Evolutionary conservation across 2,113 vertebrate genomes (phyloP).

Genomic region (Bagarius yarrelli): DNA sequence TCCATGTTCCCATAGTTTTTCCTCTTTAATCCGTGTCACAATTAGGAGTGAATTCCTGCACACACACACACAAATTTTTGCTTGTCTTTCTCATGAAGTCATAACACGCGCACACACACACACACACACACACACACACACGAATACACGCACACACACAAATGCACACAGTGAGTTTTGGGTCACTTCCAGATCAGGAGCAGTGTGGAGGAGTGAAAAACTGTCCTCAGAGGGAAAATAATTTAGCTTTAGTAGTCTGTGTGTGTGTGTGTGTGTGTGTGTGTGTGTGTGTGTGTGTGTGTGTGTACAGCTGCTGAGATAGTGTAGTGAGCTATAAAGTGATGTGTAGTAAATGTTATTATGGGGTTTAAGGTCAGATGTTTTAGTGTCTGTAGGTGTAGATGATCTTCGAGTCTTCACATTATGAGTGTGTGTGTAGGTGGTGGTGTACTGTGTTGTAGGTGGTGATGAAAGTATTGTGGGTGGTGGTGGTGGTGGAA

Average conservation of each 20-base stretch:
- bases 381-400: too few relatives aligned
- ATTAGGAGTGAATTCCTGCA: slow-evolving; percentile 78
- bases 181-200: slow-evolving; percentile 1
- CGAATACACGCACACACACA: not conserved
- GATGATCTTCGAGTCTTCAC: too few relatives aligned
- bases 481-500: too few relatives aligned
- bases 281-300: not conserved
- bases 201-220: not conserved
- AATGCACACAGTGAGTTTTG: not conserved
- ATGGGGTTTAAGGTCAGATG: too few relatives aligned
- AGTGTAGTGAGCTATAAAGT: too few relatives aligned
- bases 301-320: not conserved
- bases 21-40: slow-evolving; percentile 78
- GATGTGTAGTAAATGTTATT: too few relatives aligned
- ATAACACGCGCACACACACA: slow-evolving; percentile 1
- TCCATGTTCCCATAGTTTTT: slow-evolving; percentile 71
- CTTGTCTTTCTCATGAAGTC: not conserved
- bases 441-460: too few relatives aligned
- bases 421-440: too few relatives aligned
- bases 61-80: slow-evolving; percentile 59
- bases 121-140: not conserved
- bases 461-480: too few relatives aligned
- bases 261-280: not conserved
- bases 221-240: not conserved
- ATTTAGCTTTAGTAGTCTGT: not conserved